Evolutionary conservation across 2,797 vertebrate species (phyloP), one percentile per base, ranked within the genome.

Genomic region (Discoglossus pictus): DNA sequence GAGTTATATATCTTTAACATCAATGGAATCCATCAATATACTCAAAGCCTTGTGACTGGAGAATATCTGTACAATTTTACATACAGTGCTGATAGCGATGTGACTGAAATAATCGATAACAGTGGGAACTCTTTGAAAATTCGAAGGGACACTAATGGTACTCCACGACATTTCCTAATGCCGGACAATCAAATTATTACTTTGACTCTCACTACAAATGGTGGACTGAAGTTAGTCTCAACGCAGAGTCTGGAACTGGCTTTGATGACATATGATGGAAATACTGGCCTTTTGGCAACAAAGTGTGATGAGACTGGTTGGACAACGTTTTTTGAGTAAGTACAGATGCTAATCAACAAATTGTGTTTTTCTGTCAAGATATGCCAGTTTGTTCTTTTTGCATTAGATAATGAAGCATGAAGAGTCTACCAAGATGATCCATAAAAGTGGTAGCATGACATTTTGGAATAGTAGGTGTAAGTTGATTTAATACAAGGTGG

Each of bases 261-360:
- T 75, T 87, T 96, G 84, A 93, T 99, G 91, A 93, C 94, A 55
- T 99, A 99, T 78, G 92, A 92, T 1, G 93, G 94, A 70, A 97
- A 86, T 86, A 95, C 90, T 0, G 97, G 95, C 50, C 92, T 99
- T 64, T 86, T 99, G 46, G 92, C 95, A 73, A 96, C 95, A 80
- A 99, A 97, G 86, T 96, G 95, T 21, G 97, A 99, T 58, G 96
- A 99, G 84, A 99, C 95, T 1, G 97, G 95, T 74, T 99, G 97
- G 97, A 99, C 97, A 43, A 98, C 93, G 4, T 99, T 99, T 89
- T 98, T 97, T 83, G 94, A 97, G 97, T 99, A 90, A 97, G 97
- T 71, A 59, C 13, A 17, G 13, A 11, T n/a, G n/a, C n/a, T n/a
- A n/a, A n/a, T n/a, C n/a, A n/a, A n/a, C n/a, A n/a, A n/a, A n/a